phyloP scores from a whole-genome alignment of 2,888 invertebrate species.

The Monochamus alternatus region DNA sequence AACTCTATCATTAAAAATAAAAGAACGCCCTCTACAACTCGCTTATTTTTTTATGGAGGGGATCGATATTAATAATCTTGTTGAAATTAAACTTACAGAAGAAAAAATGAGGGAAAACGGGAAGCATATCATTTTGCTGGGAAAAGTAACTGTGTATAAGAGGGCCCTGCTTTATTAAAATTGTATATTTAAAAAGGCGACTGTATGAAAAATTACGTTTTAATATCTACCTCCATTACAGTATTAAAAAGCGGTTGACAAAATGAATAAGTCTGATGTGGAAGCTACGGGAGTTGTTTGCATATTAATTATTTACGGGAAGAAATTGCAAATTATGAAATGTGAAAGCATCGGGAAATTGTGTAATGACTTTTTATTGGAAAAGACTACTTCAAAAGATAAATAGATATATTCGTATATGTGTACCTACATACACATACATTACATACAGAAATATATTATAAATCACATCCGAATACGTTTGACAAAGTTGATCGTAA shows the following conservation, averaged over 20 bases:
- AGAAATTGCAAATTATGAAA: too few relatives aligned
- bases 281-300: background rate
- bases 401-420: too few relatives aligned
- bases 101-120: constrained; percentile 12
- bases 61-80: constrained; percentile 30
- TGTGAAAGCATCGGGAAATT: too few relatives aligned
- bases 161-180: background rate
- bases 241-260: constrained; percentile 6
- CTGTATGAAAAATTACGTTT: constrained; percentile 5
- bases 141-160: background rate
- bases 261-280: background rate
- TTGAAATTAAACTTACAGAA: constrained; percentile 22
- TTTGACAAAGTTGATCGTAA: too few relatives aligned
- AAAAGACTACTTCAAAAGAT: too few relatives aligned
- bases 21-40: constrained; percentile 15
- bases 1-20: constrained; percentile 7
- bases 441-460: too few relatives aligned
- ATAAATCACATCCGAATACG: too few relatives aligned
- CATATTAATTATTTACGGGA: too few relatives aligned
- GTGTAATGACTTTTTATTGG: too few relatives aligned
- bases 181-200: constrained; percentile 16
- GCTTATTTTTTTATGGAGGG: constrained; percentile 11
- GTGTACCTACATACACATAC: too few relatives aligned
- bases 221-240: constrained; percentile 13
- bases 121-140: constrained; percentile 6